Percentiles rank a stretch among this genome's conserved stretches.
These are phyloP conservation scores for Callithrix jacchus DNA, from an alignment of 2,113 vertebrate species.

Conservation along the genomic window DNA sequence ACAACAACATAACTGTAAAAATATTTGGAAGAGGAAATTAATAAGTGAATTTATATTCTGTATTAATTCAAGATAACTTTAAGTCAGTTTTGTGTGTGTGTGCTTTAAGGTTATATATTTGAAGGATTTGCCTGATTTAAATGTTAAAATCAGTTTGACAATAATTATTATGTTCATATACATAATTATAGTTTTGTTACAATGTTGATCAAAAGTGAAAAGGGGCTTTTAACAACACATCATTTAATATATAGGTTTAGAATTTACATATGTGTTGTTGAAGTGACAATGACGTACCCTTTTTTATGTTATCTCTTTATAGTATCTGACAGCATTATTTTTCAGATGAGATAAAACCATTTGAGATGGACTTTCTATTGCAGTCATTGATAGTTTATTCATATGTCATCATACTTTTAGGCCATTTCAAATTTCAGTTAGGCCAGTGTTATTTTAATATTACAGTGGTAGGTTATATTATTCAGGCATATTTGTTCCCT, in stretches of 20 bases:
- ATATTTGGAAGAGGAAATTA: background rate
- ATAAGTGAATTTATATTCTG: background rate
- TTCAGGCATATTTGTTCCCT: background rate
- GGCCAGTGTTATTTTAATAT: background rate
- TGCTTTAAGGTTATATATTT: background rate
- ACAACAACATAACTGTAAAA: background rate
- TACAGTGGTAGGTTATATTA: background rate
- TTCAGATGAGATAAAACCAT: background rate
- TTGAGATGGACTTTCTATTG: background rate
- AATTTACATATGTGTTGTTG: background rate
- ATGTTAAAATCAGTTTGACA: background rate
- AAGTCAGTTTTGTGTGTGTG: background rate
- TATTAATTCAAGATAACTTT: background rate
- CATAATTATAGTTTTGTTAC: background rate
- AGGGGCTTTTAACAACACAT: background rate
- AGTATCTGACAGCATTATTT: background rate
- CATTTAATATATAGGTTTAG: background rate
- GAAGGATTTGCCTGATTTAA: background rate
- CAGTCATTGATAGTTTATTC: background rate
- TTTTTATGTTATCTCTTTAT: background rate
- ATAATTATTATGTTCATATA: background rate
- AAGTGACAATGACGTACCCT: background rate
- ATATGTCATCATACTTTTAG: background rate
- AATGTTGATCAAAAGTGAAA: background rate
- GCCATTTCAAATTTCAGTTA: background rate